These are phyloP conservation scores for Plutomurus gul DNA, from an alignment of 1,140 invertebrate species.

Conservation along the genomic window DNA sequence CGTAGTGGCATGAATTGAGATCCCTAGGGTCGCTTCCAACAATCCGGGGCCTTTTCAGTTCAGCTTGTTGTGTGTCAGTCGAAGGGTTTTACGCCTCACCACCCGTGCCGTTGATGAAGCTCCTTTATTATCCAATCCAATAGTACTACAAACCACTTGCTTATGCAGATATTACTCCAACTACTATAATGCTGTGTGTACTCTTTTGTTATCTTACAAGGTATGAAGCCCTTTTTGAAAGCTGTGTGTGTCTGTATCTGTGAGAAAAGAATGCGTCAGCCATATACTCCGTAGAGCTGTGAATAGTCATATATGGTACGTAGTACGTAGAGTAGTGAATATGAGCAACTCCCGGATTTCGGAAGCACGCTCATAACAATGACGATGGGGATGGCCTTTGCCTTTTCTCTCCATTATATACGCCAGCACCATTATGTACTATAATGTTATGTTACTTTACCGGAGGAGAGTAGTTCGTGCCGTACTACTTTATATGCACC, in stretches of 20 bases:
- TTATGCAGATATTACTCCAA: conserved; percentile 13
- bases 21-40: conserved; percentile 21
- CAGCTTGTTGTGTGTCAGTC: not conserved
- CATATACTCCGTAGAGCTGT: not conserved
- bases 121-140: conserved; percentile 14
- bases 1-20: conserved; percentile 1
- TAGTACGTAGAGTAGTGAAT: not conserved
- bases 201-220: conserved; percentile 24
- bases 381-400: conserved; percentile 19
- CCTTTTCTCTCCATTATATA: conserved; percentile 24
- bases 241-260: no score
- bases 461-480: not conserved
- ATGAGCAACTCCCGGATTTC: conserved; percentile 27
- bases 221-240: not conserved
- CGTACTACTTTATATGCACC: conserved; percentile 15
- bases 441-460: not conserved
- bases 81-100: conserved; percentile 25
- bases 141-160: conserved; percentile 16
- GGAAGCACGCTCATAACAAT: conserved; percentile 25
- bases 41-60: conserved; percentile 19
- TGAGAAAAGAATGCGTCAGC: not conserved
- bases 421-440: not conserved
- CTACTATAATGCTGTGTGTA: not conserved
- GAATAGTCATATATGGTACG: not conserved
- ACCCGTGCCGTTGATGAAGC: conserved; percentile 24